phyloP scores from a whole-genome alignment of 1,140 invertebrate species.

The Caenorhabditis latens region DNA sequence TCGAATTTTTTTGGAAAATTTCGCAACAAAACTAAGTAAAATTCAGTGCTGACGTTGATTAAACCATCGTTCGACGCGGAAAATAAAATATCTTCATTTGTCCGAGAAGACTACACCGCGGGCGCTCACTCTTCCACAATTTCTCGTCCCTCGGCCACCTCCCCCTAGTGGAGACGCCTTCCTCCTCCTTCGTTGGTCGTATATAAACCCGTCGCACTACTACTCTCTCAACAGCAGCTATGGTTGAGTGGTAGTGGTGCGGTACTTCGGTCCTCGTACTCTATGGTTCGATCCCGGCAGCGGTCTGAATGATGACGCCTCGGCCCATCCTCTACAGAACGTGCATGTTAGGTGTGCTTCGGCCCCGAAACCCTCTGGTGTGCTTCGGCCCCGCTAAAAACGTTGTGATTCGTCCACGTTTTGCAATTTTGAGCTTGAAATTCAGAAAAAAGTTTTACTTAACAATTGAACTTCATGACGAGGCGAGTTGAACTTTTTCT shows the following conservation, averaged over 20 bases:
- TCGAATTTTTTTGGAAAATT: not conserved
- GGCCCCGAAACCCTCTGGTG: not conserved
- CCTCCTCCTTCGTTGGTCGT: not conserved
- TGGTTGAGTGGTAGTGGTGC: slow-evolving; percentile 17
- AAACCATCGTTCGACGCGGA: not conserved
- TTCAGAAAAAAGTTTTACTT: too few relatives aligned
- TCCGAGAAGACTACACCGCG: not conserved
- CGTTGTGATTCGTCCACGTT: not conserved
- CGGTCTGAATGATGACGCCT: slow-evolving; percentile 4
- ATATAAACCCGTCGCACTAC: not conserved
- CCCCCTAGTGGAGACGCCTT: not conserved
- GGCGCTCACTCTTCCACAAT: not conserved
- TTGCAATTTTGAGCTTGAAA: too few relatives aligned
- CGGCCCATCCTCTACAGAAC: slow-evolving; percentile 10
- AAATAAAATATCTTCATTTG: not conserved
- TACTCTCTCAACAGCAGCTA: not conserved
- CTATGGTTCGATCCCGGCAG: not conserved
- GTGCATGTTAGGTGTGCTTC: slow-evolving; percentile 15
- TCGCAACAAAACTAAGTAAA: not conserved
- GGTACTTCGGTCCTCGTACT: slow-evolving; percentile 29
- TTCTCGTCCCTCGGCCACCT: not conserved
- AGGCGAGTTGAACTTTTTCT: too few relatives aligned
- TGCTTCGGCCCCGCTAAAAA: slow-evolving; percentile 17
- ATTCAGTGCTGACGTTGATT: slow-evolving; percentile 30
- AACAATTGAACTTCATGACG: too few relatives aligned